Base-by-base conservation (phyloP, 2,113 vertebrate genomes). In the Festucalex cinctus region DNA sequence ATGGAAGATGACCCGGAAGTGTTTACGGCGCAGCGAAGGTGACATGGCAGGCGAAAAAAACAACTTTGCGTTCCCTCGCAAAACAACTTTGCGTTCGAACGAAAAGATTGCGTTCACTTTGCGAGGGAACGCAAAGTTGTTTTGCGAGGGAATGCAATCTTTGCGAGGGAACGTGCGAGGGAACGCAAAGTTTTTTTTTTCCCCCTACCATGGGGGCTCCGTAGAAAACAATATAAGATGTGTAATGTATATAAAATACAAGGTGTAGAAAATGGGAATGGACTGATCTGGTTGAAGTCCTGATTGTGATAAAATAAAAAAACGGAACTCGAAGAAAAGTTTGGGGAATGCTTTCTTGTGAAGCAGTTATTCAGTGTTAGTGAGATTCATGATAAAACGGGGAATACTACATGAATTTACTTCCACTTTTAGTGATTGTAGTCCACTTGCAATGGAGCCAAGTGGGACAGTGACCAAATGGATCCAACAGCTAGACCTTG, bases 191-290 rank as follows among this genome's bases (percentile, higher is more conserved):
- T n/a, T n/a, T n/a, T n/a, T n/a, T n/a, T n/a, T n/a, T n/a, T n/a
- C n/a, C n/a, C n/a, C n/a, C n/a, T n/a, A n/a, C n/a, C n/a, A n/a
- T n/a, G n/a, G n/a, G n/a, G n/a, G n/a, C n/a, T n/a, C n/a, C n/a
- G n/a, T n/a, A n/a, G n/a, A n/a, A 32, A 32, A 32, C 28, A 32
- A 32, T 32, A 4, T 32, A 2, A 32, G 28, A 32, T 32, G 28
- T 32, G 28, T 32, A 32, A 4, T 32, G 28, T 4, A 32, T 32
- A 54, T 54, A 54, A 13, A 28, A n/a, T 12, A 54, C 3, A 13
- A 54, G 67, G 72, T 17, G 39, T 54, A 69, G 49, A 51, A 0
- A 22, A 51, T 22, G 6, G 49, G 49, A 51, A 22, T 51, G n/a
- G 12, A 51, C 28, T 32, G 28, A 4, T 8, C 20, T n/a, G 48